These are phyloP conservation scores for Cordilura impudica DNA, from an alignment of 2,888 invertebrate genomes.

Conservation along the genomic window DNA sequence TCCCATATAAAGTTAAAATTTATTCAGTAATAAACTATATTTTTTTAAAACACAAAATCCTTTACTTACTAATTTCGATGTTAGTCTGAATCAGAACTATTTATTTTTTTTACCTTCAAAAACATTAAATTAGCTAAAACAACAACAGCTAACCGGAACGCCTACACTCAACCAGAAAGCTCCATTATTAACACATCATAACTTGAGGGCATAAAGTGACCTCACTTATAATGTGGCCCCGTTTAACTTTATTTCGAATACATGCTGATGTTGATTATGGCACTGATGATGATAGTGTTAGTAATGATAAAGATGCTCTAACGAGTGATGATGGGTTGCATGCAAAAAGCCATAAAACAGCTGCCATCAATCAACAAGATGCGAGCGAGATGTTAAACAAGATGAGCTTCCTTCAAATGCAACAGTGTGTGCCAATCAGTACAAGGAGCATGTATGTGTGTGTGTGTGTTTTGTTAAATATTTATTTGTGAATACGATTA, in stretches of 20 bases:
- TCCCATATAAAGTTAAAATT: too few species aligned
- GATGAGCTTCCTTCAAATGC: slow-evolving; percentile 39
- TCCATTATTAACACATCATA: slow-evolving; percentile 76
- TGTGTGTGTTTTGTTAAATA: neutral
- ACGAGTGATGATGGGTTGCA: slow-evolving; percentile 56
- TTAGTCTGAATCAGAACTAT: too few species aligned
- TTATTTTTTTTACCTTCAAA: too few species aligned
- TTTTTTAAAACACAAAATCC: too few species aligned
- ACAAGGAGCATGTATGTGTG: neutral
- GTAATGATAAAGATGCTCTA: slow-evolving; percentile 23
- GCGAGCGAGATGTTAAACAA: slow-evolving; percentile 45
- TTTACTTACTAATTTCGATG: too few species aligned
- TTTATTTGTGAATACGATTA: slow-evolving; percentile 50
- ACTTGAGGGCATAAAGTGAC: slow-evolving; percentile 66
- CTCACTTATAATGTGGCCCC: slow-evolving; percentile 51
- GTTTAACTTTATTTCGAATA: slow-evolving; percentile 40
- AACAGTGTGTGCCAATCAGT: slow-evolving; percentile 20
- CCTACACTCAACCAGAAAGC: slow-evolving; percentile 71
- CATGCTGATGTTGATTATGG: slow-evolving; percentile 47
- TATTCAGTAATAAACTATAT: too few species aligned
- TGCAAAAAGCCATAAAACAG: slow-evolving; percentile 63
- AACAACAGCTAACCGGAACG: slow-evolving; percentile 65
- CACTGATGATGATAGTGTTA: slow-evolving; percentile 25
- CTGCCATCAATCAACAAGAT: slow-evolving; percentile 62
- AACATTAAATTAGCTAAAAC: slow-evolving; percentile 18